These are phyloP conservation scores for Grammomys surdaster DNA, from an alignment of 2,113 vertebrate genomes.

Conservation along the genomic window DNA sequence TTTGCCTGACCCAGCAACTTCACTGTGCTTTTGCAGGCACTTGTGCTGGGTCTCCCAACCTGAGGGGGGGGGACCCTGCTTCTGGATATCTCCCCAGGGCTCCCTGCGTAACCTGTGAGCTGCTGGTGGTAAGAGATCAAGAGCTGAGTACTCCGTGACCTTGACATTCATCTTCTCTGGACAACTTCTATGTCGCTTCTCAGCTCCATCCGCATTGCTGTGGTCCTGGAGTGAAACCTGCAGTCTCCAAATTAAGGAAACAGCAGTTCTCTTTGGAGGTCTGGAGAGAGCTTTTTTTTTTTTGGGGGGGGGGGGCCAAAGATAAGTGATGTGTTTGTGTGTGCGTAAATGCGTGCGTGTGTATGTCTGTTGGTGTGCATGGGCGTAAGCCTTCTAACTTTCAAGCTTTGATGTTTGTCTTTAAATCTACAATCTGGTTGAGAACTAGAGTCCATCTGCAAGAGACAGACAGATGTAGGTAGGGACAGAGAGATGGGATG, in stretches of 20 bases:
- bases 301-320: too few species aligned
- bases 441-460: not conserved
- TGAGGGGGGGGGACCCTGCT: not conserved
- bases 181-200: not conserved
- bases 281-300: too few species aligned
- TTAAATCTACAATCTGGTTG: not conserved
- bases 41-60: not conserved
- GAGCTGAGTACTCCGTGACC: fast-evolving
- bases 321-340: too few species aligned
- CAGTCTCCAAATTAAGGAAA: not conserved
- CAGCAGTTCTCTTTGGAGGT: not conserved
- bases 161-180: not conserved
- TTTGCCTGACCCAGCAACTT: not conserved
- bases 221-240: not conserved
- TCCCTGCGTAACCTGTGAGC: not conserved
- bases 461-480: not conserved
- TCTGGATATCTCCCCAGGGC: not conserved
- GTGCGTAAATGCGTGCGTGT: too few species aligned
- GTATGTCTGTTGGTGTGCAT: too few species aligned
- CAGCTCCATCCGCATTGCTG: not conserved
- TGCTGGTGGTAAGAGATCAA: too few species aligned
- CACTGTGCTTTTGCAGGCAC: not conserved
- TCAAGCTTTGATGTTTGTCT: not conserved
- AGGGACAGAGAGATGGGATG: not conserved
- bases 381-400: not conserved